Evolutionary conservation across 2,888 invertebrate genomes (phyloP).

Genomic region (Phymatocera aterrima): DNA sequence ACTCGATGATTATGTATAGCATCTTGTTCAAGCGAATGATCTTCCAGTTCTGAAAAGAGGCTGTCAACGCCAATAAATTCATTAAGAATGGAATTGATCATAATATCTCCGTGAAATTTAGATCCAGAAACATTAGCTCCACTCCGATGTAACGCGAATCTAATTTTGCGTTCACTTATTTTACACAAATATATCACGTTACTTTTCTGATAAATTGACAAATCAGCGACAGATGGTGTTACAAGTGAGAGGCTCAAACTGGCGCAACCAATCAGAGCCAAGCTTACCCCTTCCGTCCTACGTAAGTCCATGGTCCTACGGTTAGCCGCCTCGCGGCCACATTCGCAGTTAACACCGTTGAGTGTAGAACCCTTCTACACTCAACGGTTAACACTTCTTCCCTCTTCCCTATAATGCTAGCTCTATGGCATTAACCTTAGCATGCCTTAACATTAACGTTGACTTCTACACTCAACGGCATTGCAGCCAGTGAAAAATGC

Average conservation of each 20-base stretch:
- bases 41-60: not conserved
- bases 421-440: too few relatives aligned
- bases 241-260: too few relatives aligned
- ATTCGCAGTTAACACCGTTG: too few relatives aligned
- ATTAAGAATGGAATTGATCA: not conserved
- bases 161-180: slow-evolving; percentile 14
- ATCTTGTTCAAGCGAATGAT: not conserved
- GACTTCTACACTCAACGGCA: too few relatives aligned
- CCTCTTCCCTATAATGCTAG: too few relatives aligned
- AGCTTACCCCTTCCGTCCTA: too few relatives aligned
- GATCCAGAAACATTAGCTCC: slow-evolving; percentile 5
- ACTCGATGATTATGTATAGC: slow-evolving; percentile 13
- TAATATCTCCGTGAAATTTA: not conserved
- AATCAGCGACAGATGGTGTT: not conserved
- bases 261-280: too few relatives aligned
- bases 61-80: slow-evolving; percentile 3
- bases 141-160: not conserved
- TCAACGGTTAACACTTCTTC: too few relatives aligned
- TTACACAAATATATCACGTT: slow-evolving; percentile 12
- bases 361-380: too few relatives aligned
- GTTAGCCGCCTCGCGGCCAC: too few relatives aligned
- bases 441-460: too few relatives aligned
- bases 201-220: slow-evolving; percentile 5
- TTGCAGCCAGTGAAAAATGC: not conserved
- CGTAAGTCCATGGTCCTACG: too few relatives aligned